Percentiles rank a stretch among this genome's conserved stretches.
Conservation (phyloP, 2,113 vertebrate species). For the Alosa alosa region DNA sequence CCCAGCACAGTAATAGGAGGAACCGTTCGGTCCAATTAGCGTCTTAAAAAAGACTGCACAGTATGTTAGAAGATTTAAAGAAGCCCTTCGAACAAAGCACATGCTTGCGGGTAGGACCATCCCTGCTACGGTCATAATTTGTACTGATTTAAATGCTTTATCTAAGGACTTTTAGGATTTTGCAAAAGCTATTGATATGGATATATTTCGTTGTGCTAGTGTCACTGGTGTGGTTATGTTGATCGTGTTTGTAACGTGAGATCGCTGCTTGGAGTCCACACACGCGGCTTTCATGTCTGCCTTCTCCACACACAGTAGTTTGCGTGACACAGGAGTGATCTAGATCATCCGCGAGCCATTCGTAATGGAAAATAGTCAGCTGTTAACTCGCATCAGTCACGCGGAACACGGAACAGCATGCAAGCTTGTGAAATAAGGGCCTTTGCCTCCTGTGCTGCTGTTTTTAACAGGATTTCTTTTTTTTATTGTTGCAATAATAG, state of each 20-base stretch:
- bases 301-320: slow-evolving; percentile 44
- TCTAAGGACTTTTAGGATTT: not conserved
- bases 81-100: slow-evolving; percentile 41
- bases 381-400: slow-evolving; percentile 71
- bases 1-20: slow-evolving; percentile 29
- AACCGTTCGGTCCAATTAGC: slow-evolving; percentile 35
- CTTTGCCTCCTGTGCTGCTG: slow-evolving; percentile 33
- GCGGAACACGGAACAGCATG: slow-evolving; percentile 65
- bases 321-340: slow-evolving; percentile 66
- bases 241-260: not conserved
- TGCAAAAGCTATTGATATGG: not conserved
- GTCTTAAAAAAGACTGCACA: slow-evolving; percentile 27
- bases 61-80: slow-evolving; percentile 35
- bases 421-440: slow-evolving; percentile 54
- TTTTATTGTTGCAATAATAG: not conserved
- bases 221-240: not conserved
- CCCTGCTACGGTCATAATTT: not conserved
- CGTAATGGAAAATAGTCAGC: slow-evolving; percentile 68
- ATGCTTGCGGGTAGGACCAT: slow-evolving; percentile 40
- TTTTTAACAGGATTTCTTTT: not conserved
- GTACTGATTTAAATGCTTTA: slow-evolving; percentile 14
- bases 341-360: slow-evolving; percentile 70
- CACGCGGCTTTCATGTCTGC: slow-evolving; percentile 27
- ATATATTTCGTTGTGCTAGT: not conserved
- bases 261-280: not conserved